Conservation (phyloP, 2,888 invertebrate species). For the Melanargia galathea region DNA sequence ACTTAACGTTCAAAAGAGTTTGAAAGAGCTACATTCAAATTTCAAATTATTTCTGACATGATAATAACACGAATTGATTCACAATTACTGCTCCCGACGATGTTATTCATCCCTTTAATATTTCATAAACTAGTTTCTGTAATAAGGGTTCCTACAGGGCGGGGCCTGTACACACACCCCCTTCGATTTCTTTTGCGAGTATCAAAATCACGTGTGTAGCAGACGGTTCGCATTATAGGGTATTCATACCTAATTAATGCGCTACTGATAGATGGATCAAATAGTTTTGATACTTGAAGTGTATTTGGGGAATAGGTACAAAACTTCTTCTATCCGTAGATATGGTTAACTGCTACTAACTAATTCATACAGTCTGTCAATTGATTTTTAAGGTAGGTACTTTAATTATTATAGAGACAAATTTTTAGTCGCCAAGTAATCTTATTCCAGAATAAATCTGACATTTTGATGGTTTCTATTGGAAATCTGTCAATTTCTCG, state of each 20-base stretch:
- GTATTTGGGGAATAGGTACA: neutral
- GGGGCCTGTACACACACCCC: slow-evolving; percentile 62
- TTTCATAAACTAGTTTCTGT: slow-evolving; percentile 69
- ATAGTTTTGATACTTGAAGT: slow-evolving; percentile 56
- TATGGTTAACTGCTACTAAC: too few species aligned
- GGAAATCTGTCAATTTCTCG: too few species aligned
- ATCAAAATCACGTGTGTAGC: slow-evolving; percentile 67
- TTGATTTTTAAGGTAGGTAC: too few species aligned
- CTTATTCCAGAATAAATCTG: too few species aligned
- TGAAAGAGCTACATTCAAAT: slow-evolving; percentile 61
- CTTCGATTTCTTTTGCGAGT: slow-evolving; percentile 55
- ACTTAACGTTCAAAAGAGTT: slow-evolving; percentile 52
- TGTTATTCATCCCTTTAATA: slow-evolving; percentile 65
- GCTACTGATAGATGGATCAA: slow-evolving; percentile 47
- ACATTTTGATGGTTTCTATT: too few species aligned
- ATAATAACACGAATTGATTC: slow-evolving; percentile 76
- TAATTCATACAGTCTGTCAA: too few species aligned
- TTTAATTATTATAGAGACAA: too few species aligned
- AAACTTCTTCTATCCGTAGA: neutral
- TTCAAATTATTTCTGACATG: slow-evolving; percentile 74
- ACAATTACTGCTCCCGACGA: slow-evolving; percentile 69
- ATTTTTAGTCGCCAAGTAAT: too few species aligned
- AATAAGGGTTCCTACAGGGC: slow-evolving; percentile 57
- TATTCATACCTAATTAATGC: slow-evolving; percentile 80
- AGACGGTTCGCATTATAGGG: slow-evolving; percentile 76